A percentile compares a stretch with the other conserved stretches of the same genome.
Evolutionary conservation across 2,888 invertebrate species (phyloP).

Genomic region (Rhamnusium bicolor): DNA sequence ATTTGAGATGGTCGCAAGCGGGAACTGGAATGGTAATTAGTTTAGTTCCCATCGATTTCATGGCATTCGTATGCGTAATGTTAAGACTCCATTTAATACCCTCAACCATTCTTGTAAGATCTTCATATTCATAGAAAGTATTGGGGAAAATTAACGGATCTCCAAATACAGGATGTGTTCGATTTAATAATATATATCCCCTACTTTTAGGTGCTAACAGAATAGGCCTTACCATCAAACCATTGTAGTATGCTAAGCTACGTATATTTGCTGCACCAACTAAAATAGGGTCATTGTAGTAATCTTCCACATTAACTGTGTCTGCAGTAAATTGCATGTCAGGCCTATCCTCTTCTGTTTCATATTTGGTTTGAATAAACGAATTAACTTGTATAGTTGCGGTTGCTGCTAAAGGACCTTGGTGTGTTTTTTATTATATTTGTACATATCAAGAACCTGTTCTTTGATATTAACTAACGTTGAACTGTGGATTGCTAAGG

Average conservation of each 20-base stretch:
- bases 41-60: constrained; percentile 66
- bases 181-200: constrained; percentile 76
- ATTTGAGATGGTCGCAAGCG: constrained; percentile 71
- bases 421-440: constrained; percentile 68
- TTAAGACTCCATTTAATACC: constrained; percentile 75
- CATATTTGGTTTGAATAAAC: constrained; percentile 75
- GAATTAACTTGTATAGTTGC: constrained; percentile 74
- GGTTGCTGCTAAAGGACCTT: constrained; percentile 74
- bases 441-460: constrained; percentile 69
- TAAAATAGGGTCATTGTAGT: constrained; percentile 73
- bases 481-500: constrained; percentile 73
- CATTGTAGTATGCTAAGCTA: constrained; percentile 77
- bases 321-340: constrained; percentile 80
- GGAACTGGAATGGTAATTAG: constrained; percentile 64
- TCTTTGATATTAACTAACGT: constrained; percentile 69
- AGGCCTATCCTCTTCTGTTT: constrained; percentile 70
- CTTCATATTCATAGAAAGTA: constrained; percentile 76
- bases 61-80: constrained; percentile 68
- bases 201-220: constrained; percentile 77
- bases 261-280: constrained; percentile 65
- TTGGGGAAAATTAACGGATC: constrained; percentile 82
- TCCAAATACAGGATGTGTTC: constrained; percentile 80
- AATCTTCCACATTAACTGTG: constrained; percentile 73
- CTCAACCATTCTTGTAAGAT: constrained; percentile 75
- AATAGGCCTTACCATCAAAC: constrained; percentile 76